phyloP scores from a whole-genome alignment of 2,113 vertebrate species.

The Ancistrus triradiatus region DNA sequence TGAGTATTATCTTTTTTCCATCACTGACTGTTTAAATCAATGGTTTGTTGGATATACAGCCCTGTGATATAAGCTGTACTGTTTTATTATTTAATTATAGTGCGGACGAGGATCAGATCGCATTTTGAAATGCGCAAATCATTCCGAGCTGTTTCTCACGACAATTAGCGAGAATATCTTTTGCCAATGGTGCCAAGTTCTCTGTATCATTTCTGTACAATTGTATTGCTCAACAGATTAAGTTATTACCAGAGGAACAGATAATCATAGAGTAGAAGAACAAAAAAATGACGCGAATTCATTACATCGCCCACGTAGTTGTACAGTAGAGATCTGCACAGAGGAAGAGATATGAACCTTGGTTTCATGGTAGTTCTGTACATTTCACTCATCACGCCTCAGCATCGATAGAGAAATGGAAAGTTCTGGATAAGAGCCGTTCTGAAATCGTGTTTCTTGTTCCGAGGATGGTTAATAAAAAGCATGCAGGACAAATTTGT shows the following conservation, averaged over 20 bases:
- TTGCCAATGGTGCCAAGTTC: slow-evolving; percentile 97
- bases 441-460: not conserved
- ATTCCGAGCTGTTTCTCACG: slow-evolving; percentile 63
- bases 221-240: slow-evolving; percentile 86
- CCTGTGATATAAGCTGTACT: not conserved
- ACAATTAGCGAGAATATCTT: slow-evolving; percentile 34
- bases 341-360: slow-evolving; percentile 4
- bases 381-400: slow-evolving; percentile 4
- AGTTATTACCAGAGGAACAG: slow-evolving; percentile 77
- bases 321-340: slow-evolving; percentile 19
- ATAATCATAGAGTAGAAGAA: slow-evolving; percentile 72
- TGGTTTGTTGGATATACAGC: too few species aligned
- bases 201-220: slow-evolving; percentile 74
- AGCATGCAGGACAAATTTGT: not conserved
- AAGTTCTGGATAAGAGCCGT: not conserved
- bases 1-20: too few species aligned
- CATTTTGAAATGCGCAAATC: not conserved
- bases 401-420: not conserved
- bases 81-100: not conserved
- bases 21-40: too few species aligned
- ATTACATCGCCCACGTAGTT: slow-evolving; percentile 13
- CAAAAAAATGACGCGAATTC: slow-evolving; percentile 25
- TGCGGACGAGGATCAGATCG: not conserved
- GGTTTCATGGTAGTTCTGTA: slow-evolving; percentile 3
- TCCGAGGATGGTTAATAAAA: not conserved